A percentile compares a stretch with the other conserved stretches of the same genome.
These are phyloP conservation scores for Cervus canadensis DNA, from an alignment of 2,113 vertebrate species.

Conservation along the genomic window DNA sequence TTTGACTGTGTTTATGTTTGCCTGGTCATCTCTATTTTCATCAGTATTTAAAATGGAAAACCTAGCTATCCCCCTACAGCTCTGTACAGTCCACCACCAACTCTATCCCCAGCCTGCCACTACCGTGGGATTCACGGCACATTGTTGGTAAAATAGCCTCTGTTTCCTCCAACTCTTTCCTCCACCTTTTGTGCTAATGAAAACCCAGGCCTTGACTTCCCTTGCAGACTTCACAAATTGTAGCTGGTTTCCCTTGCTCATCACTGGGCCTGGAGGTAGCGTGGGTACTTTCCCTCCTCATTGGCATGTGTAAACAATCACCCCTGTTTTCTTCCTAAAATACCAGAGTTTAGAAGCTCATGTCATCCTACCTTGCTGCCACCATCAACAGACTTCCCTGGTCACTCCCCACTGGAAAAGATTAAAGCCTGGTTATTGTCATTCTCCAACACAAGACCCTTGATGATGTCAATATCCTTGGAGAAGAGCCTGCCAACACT, in stretches of 20 bases:
- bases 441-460: background rate
- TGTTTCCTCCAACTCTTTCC: accelerated
- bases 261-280: background rate
- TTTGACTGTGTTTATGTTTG: background rate
- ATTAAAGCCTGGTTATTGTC: background rate
- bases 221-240: background rate
- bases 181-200: background rate
- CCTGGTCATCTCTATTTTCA: background rate
- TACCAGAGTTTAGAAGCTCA: background rate
- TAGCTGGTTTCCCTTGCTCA: background rate
- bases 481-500: background rate
- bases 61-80: background rate
- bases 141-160: background rate
- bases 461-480: background rate
- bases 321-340: background rate
- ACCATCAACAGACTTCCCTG: background rate
- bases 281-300: background rate
- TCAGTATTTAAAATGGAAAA: background rate
- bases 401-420: background rate
- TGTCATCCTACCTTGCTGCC: background rate
- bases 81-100: background rate
- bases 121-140: too few species aligned
- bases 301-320: background rate
- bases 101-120: too few species aligned
- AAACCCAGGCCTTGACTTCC: background rate